Conservation (phyloP, 2,888 invertebrate genomes). For the Spodoptera littoralis region DNA sequence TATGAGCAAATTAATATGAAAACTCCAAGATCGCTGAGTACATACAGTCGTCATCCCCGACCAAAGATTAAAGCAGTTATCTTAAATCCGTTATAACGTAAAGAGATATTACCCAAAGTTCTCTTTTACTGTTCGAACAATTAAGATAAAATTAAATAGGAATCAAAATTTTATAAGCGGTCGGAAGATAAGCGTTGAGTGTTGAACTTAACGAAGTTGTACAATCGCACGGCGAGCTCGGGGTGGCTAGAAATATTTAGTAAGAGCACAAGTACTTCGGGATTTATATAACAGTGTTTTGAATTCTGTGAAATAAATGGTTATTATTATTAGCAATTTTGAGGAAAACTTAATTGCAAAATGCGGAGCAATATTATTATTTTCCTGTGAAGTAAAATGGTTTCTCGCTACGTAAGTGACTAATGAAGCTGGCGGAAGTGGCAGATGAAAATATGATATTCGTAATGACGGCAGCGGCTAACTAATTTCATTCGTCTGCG, state of each 20-base stretch:
- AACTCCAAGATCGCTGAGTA: conserved; percentile 33
- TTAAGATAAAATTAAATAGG: conserved; percentile 86
- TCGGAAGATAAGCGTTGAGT: conserved; percentile 84
- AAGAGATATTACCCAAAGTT: conserved; percentile 79
- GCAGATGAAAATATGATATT: conserved; percentile 85
- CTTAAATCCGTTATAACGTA: conserved; percentile 68
- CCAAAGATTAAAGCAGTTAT: conserved; percentile 60
- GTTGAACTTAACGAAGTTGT: conserved; percentile 82
- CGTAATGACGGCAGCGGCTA: conserved; percentile 81
- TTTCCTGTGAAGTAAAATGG: conserved; percentile 32
- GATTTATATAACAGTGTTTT: conserved; percentile 36
- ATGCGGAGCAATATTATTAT: conserved; percentile 4
- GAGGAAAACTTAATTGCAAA: conserved; percentile 19
- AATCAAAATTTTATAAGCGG: conserved; percentile 87
- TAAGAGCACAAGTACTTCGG: conserved; percentile 33
- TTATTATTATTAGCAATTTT: conserved; percentile 10
- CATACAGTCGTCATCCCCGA: conserved; percentile 32
- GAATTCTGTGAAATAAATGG: conserved; percentile 12
- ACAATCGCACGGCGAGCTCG: conserved; percentile 66
- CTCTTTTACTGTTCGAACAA: conserved; percentile 80
- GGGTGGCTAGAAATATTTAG: conserved; percentile 53
- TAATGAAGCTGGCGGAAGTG: conserved; percentile 72
- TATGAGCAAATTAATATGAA: conserved; percentile 42
- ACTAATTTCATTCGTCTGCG: conserved; percentile 85
- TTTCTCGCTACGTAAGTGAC: conserved; percentile 46